Base-by-base conservation (phyloP, 2,888 invertebrate genomes). In the Nebria brevicollis region DNA sequence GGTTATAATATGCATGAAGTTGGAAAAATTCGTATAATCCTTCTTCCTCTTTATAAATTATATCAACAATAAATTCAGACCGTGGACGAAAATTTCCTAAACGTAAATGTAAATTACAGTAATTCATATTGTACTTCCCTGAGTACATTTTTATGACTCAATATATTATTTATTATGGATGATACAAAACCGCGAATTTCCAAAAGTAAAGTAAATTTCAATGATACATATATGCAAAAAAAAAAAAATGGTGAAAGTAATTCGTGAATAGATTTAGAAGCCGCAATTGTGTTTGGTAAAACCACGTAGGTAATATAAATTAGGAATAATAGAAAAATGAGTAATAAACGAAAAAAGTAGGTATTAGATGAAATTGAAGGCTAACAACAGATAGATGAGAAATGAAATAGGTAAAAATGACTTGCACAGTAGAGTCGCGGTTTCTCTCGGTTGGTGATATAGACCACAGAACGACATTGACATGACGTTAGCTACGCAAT, bases 401-500 rank as follows among this genome's bases (percentile, higher is more conserved):
- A 54, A 54, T 54, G 0, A 8, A 54, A 54, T 54, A 54, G 54
- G 13, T 54, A 13, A 54, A 54, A 54, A 54, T 54, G 54, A 54
- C 54, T 54, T 54, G 54, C 54, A 54, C 6, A 54, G 54, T 54
- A 2, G 54, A 5, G 70, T 70, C 6, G 26, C 34, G 70, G 70
- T 70, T 70, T 70, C 70, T 70, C 25, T 70, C 25, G 70, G 54
- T 54, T 54, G 54, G 54, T 54, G 54, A 54, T 54, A 11, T 13
- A 13, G 66, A 76, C 77, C 77, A 77, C 77, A 77, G 68, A 77
- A 77, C 77, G 77, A 77, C 77, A 77, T 77, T 77, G 54, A 54
- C 54, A 54, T 11, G 54, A 54, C 13, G 54, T 54, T 54, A 68
- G 15, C 7, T 26, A 34, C 70, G 70, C 70, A 77, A 77, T 68